Base-by-base conservation (phyloP, 2,113 vertebrate species). In the Gila orcuttii region DNA sequence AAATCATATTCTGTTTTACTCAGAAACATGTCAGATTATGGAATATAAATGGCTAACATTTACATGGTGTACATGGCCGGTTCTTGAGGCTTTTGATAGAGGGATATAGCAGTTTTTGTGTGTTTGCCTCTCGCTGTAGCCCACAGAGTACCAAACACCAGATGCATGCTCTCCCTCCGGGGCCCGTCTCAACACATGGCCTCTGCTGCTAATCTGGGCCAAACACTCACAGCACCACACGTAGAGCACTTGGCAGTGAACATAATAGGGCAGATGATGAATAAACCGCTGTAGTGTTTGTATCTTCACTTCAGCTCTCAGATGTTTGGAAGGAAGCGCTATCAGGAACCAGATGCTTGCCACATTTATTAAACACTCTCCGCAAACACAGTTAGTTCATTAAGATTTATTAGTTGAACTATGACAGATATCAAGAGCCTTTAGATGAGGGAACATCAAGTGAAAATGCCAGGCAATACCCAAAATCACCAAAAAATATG, bases 181-280 rank as follows among this genome's bases (percentile, higher is more conserved):
- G 36, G 12, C 79, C 23, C 4, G 15, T 45, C 60, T 25, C 60
- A 31, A 39, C 60, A 66, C 39, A 68, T 19, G 42, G 39, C 45
- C 79, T 47, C 39, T 25, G n/a, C 25, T 77, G 45, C 74, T 77
- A 25, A 68, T 66, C 59, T 68, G 42, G 62, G 60, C 42, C 79
- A 81, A 3, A 45, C 33, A 82, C 60, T 28, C 52, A 21, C 66
- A 71, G 19, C 66, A 8, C 66, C 21, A 69, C 33, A 42, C 3
- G 68, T 39, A 82, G 74, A 52, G 74, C 47, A 77, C 74, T 77
- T 77, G 25, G 74, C 74, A 77, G 74, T 52, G 47, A 77, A 77
- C 25, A 52, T 50, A 76, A 76, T 28, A 28, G 45, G 3, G n/a
- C n/a, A 75, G 12, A 9, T 19, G 42, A 75, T 69, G 66, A 50